phyloP scores from a whole-genome alignment of 2,113 vertebrate species.

The Crotalus helleri region DNA sequence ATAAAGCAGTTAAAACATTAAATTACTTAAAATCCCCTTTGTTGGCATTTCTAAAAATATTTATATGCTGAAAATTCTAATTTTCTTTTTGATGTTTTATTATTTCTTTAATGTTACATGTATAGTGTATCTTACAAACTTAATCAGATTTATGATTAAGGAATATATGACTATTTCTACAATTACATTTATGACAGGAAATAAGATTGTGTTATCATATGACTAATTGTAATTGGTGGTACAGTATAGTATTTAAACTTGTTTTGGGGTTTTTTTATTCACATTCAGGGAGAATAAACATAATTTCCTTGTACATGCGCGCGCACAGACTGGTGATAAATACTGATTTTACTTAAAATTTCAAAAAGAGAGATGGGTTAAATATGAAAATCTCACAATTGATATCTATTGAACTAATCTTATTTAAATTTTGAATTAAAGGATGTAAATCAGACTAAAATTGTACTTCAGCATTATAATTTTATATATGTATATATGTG shows the following conservation, averaged over 20 bases:
- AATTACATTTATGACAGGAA: neutral
- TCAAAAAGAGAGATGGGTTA: neutral
- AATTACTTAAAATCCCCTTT: slow-evolving; percentile 13
- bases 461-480: neutral
- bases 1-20: slow-evolving; percentile 7
- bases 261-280: neutral
- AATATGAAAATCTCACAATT: neutral
- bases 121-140: slow-evolving; percentile 3
- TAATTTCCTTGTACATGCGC: neutral
- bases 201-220: neutral
- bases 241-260: neutral
- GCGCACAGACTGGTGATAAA: neutral
- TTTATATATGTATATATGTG: neutral
- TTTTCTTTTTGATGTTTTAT: slow-evolving; percentile 24
- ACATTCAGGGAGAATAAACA: neutral
- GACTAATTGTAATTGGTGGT: neutral
- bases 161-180: neutral
- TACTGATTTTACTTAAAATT: neutral
- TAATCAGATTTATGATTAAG: neutral
- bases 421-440: neutral
- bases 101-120: neutral
- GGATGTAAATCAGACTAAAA: neutral
- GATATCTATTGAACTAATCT: neutral
- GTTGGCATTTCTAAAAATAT: slow-evolving; percentile 38
- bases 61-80: slow-evolving; percentile 17